These are phyloP conservation scores for Ochotona princeps DNA, from an alignment of 2,113 vertebrate species.

Conservation along the genomic window DNA sequence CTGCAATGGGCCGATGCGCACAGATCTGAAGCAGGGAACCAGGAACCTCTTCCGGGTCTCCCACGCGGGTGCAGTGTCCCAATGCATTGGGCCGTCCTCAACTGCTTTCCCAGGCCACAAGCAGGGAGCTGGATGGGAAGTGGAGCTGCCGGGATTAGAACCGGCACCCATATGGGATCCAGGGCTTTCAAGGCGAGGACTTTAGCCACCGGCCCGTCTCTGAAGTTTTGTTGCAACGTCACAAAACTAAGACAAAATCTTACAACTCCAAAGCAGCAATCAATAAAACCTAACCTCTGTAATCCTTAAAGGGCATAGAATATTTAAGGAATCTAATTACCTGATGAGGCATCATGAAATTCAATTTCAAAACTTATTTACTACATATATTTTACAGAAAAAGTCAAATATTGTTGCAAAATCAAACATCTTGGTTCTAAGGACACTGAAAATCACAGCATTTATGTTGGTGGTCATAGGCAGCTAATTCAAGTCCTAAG, in stretches of 20 bases:
- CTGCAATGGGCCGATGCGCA: too few relatives aligned
- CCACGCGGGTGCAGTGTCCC: too few relatives aligned
- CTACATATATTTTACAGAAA: not conserved
- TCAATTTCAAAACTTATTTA: slow-evolving; percentile 47
- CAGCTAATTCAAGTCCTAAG: too few relatives aligned
- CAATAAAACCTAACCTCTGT: slow-evolving; percentile 36
- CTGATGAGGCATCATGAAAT: not conserved
- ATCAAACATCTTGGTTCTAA: slow-evolving; percentile 54
- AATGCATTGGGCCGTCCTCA: too few relatives aligned
- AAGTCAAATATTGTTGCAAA: slow-evolving; percentile 41
- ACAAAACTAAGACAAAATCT: not conserved
- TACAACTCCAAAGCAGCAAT: slow-evolving; percentile 4
- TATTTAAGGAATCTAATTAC: slow-evolving; percentile 34
- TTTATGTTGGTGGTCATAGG: not conserved
- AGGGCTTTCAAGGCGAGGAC: too few relatives aligned
- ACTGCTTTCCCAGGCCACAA: too few relatives aligned
- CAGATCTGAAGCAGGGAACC: too few relatives aligned
- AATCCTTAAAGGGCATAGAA: slow-evolving; percentile 29
- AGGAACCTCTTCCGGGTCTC: too few relatives aligned
- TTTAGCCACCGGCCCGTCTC: too few relatives aligned
- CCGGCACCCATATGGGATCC: too few relatives aligned
- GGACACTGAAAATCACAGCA: slow-evolving; percentile 5
- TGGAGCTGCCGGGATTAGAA: too few relatives aligned
- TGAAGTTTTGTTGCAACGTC: not conserved
- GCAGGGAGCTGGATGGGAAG: too few relatives aligned